These are phyloP conservation scores for Heliconius congener DNA, from an alignment of 1,140 invertebrate genomes.

Conservation along the genomic window DNA sequence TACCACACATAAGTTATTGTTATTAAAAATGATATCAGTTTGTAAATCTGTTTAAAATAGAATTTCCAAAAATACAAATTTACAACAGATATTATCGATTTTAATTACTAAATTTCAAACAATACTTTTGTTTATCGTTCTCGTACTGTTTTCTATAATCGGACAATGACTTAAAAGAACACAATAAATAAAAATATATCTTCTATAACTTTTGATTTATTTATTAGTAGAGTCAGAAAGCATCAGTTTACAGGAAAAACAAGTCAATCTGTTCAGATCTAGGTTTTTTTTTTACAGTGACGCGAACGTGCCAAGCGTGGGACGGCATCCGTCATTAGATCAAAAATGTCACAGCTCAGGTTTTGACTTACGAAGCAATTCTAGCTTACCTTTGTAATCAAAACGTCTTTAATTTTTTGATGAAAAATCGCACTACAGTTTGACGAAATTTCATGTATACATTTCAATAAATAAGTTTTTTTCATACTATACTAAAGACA, in stretches of 20 bases:
- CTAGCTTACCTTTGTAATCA: background rate
- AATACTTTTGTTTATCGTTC: background rate
- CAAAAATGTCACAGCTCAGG: too few species aligned
- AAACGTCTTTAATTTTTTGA: too few species aligned
- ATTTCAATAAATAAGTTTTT: too few species aligned
- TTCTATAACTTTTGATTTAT: background rate
- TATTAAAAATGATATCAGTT: background rate
- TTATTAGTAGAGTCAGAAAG: background rate
- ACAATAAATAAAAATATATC: background rate
- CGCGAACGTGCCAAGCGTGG: conserved; percentile 28
- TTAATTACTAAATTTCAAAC: too few species aligned
- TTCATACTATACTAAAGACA: too few species aligned
- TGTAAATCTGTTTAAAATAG: background rate
- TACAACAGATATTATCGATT: background rate
- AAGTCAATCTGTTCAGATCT: background rate
- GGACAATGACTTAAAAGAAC: background rate
- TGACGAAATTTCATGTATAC: background rate
- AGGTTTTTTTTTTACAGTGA: conserved; percentile 24
- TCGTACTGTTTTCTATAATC: background rate
- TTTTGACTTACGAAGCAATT: too few species aligned
- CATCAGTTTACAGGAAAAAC: background rate
- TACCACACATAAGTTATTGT: background rate
- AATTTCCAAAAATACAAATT: background rate
- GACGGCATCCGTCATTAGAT: conserved; percentile 6
- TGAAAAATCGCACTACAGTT: background rate